Evolutionary conservation across 2,888 invertebrate genomes (phyloP), one percentile per base, ranked within the genome.

Genomic region (Xestobium rufovillosum): DNA sequence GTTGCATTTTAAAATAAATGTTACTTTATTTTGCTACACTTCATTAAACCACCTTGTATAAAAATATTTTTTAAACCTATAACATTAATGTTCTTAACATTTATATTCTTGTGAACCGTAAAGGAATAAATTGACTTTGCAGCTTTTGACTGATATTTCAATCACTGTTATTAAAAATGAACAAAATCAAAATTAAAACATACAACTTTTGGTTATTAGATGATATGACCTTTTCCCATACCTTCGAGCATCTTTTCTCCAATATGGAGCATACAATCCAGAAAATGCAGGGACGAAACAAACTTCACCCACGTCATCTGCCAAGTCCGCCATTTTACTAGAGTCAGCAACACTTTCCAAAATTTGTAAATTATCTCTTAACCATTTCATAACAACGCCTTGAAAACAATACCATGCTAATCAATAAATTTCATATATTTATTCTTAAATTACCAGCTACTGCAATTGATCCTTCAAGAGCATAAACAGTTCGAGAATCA

Each of bases 211-310:
- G 23, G 6, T 19, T 19, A 6, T 19, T 19, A 19, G n/a, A 19
- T 19, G n/a, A 19, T n/a, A 6, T 8, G n/a, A 8, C 23, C 6
- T n/a, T 6, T 19, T 31, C 36, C 26, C 11, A 25, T 51, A 64
- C 63, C 63, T 61, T 51, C 63, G 48, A 4, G 60, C 59, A 65
- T 94, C 90, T 56, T 88, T 83, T 50, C 87, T 81, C 97, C 97
- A 97, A 64, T 95, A 83, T 0, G 97, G 97, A 38, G 96, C 90
- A 65, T 90, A 95, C 3, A 97, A 69, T 0, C 96, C 97, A 45
- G 90, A 89, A 68, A 97, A 95, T 3, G 95, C 95, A n/a, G 96
- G 95, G 6, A 97, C 94, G 67, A 97, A 95, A 61, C 86, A 88
- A 47, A 95, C 83, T 51, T 86, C 91, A 25, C 86, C 85, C 1